These are phyloP conservation scores for Colius striatus DNA, from an alignment of 2,113 vertebrate genomes.

Conservation along the genomic window DNA sequence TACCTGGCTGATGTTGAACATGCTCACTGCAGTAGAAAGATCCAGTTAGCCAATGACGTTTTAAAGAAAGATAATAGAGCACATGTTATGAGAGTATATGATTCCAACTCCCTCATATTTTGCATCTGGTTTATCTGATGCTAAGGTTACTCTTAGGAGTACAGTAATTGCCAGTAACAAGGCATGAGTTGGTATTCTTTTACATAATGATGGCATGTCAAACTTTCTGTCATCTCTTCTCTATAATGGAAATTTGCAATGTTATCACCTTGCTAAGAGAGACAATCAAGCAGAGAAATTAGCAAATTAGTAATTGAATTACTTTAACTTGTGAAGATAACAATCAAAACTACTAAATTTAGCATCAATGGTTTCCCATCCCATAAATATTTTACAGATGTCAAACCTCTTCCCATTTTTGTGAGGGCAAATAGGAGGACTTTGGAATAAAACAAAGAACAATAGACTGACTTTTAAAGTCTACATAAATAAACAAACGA, in stretches of 20 bases:
- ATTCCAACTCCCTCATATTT: background rate
- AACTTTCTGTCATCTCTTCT: background rate
- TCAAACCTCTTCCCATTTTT: background rate
- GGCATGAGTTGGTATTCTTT: background rate
- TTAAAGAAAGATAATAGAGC: background rate
- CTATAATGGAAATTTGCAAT: background rate
- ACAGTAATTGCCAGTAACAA: background rate
- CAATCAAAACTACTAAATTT: conserved; percentile 3
- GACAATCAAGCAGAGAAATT: background rate
- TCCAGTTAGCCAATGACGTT: background rate
- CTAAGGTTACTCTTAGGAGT: background rate
- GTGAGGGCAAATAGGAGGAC: background rate
- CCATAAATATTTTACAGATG: background rate
- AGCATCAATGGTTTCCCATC: background rate
- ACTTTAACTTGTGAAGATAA: background rate
- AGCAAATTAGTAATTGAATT: background rate
- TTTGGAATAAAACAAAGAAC: background rate
- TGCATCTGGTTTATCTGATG: background rate
- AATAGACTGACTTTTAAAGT: background rate
- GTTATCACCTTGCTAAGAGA: background rate
- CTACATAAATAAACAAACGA: background rate
- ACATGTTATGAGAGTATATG: background rate
- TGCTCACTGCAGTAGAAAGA: background rate
- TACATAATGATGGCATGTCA: background rate
- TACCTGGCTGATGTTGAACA: background rate